A percentile compares a stretch with the other conserved stretches of the same genome.
Evolutionary conservation across 2,113 vertebrate genomes (phyloP).

Genomic region (Gnathonemus echidnorhynchus): DNA sequence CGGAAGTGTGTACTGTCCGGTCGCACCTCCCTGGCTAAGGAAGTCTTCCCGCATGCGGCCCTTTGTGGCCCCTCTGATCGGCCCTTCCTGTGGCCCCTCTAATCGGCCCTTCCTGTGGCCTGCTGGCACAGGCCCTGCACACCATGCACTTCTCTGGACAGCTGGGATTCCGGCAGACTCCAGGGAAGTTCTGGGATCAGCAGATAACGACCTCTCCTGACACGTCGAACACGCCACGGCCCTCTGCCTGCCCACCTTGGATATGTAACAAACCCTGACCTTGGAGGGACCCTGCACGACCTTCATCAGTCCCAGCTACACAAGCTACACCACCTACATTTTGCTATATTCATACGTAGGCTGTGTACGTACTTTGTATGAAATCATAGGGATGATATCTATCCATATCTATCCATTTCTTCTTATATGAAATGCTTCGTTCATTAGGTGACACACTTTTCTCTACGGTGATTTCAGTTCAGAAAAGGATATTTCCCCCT

Average conservation of each 20-base stretch:
- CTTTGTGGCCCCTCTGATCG: constrained; percentile 67
- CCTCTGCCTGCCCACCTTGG: background rate
- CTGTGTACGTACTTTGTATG: background rate
- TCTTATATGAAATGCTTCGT: background rate
- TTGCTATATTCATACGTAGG: background rate
- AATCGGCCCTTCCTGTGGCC: constrained; percentile 78
- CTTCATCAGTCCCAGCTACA: background rate
- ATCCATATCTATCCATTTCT: background rate
- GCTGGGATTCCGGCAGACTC: constrained; percentile 65
- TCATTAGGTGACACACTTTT: background rate
- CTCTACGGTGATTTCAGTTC: background rate
- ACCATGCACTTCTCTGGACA: constrained; percentile 58
- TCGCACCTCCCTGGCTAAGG: constrained; percentile 57
- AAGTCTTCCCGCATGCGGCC: constrained; percentile 64
- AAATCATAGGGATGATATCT: background rate
- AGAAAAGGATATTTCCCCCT: background rate
- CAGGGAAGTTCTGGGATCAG: constrained; percentile 83
- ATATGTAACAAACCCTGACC: constrained; percentile 25
- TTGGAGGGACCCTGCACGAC: background rate
- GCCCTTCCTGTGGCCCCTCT: constrained; percentile 76
- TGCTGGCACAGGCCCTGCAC: constrained; percentile 48
- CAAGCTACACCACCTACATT: background rate
- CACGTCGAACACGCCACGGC: constrained; percentile 52
- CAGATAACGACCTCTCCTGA: constrained; percentile 71
- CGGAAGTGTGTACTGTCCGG: constrained; percentile 60